Conservation (phyloP, 2,888 invertebrate species). For the Pristionchus exspectatus region DNA sequence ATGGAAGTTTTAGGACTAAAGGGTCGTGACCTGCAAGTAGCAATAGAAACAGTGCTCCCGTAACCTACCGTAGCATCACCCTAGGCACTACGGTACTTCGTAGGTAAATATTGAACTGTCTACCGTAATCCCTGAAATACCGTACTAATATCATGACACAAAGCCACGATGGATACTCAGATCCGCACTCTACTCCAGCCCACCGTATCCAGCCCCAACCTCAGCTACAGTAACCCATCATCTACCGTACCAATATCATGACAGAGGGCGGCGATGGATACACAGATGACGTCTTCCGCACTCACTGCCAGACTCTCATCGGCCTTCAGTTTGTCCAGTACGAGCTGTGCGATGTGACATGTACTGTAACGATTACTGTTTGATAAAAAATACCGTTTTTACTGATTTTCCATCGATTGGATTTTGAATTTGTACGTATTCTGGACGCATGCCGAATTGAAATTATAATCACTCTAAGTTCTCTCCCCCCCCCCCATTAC, state of each 20-base stretch:
- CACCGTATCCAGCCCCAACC: background rate
- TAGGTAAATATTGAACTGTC: too few species aligned
- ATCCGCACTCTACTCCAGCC: background rate
- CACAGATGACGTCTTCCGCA: conserved; percentile 81
- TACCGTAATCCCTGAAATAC: background rate
- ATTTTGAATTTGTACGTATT: too few species aligned
- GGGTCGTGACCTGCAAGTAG: background rate
- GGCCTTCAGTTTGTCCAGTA: conserved; percentile 52
- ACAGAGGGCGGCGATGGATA: conserved; percentile 84
- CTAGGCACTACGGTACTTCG: too few species aligned
- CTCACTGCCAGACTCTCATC: conserved; percentile 80
- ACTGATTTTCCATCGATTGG: too few species aligned
- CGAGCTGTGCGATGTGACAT: conserved; percentile 45
- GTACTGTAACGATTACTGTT: too few species aligned
- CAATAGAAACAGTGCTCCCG: too few species aligned
- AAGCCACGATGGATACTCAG: too few species aligned
- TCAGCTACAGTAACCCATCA: background rate
- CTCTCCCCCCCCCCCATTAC: too few species aligned
- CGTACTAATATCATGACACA: background rate
- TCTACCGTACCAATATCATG: conserved; percentile 83
- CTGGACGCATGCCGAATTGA: too few species aligned
- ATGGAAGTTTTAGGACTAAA: background rate
- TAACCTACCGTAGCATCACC: background rate
- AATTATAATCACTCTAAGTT: too few species aligned
- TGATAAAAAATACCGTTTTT: too few species aligned